These are phyloP conservation scores for Electrona antarctica DNA, from an alignment of 2,113 vertebrate genomes.

Conservation along the genomic window DNA sequence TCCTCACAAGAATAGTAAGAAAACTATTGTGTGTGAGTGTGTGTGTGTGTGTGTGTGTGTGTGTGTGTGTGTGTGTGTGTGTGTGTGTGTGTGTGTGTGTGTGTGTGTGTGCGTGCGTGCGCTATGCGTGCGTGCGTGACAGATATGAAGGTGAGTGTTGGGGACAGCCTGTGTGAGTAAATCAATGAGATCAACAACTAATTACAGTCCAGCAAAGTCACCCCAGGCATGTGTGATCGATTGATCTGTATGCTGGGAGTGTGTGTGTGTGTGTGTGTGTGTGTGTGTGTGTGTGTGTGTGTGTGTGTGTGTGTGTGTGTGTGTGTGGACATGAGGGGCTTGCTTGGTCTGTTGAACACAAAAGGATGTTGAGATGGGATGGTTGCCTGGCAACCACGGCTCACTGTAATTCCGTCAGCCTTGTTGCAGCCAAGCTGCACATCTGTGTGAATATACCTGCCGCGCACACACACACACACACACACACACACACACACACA, in stretches of 20 bases:
- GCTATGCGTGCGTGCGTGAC: neutral
- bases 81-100: too few relatives aligned
- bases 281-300: too few relatives aligned
- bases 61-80: too few relatives aligned
- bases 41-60: too few relatives aligned
- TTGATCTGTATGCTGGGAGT: too few relatives aligned
- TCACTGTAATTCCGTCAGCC: slow-evolving; percentile 55
- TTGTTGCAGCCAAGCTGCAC: slow-evolving; percentile 34
- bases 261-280: too few relatives aligned
- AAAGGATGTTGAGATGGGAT: slow-evolving; percentile 39
- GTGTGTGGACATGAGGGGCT: neutral
- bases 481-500: slow-evolving; percentile 2
- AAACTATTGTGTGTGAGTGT: too few relatives aligned
- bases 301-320: too few relatives aligned
- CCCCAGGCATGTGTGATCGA: neutral
- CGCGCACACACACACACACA: neutral
- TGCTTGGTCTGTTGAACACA: slow-evolving; percentile 35
- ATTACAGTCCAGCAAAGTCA: slow-evolving; percentile 1
- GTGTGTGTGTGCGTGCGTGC: too few relatives aligned
- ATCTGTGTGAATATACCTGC: slow-evolving; percentile 39
- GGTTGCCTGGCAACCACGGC: slow-evolving; percentile 69
- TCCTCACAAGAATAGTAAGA: too few relatives aligned
- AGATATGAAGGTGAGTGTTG: neutral
- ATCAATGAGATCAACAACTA: slow-evolving; percentile 7
- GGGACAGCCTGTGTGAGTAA: neutral